These are phyloP conservation scores for Streptopelia turtur DNA, from an alignment of 2,797 vertebrate genomes.

Conservation along the genomic window DNA sequence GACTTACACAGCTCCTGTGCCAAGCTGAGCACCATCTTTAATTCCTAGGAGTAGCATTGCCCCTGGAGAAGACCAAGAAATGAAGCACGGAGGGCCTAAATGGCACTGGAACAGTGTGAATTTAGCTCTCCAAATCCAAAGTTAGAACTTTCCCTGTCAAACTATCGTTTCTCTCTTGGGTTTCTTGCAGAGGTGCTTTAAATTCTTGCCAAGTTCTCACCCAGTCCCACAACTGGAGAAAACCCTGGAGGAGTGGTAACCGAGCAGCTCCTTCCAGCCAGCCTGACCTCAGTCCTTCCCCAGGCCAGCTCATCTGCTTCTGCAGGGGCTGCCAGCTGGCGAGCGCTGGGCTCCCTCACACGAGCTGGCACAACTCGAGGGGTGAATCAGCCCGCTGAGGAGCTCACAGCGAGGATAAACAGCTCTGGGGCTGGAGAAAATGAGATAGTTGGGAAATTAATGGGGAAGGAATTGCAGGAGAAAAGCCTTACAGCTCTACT, in stretches of 20 bases:
- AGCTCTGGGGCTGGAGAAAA: constrained; percentile 47
- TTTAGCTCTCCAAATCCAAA: not conserved
- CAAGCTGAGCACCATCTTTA: not conserved
- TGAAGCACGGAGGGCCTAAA: not conserved
- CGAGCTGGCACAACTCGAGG: constrained; percentile 41
- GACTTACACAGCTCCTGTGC: not conserved
- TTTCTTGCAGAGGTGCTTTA: not conserved
- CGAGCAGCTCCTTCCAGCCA: not conserved
- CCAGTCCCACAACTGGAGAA: not conserved
- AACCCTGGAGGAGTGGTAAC: constrained; percentile 5
- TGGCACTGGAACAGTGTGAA: not conserved
- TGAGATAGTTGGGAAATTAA: constrained; percentile 2
- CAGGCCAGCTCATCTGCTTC: constrained; percentile 37
- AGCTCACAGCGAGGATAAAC: constrained; percentile 55
- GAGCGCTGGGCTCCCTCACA: not conserved
- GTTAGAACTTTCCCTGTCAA: not conserved
- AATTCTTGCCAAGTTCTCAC: not conserved
- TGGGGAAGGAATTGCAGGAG: constrained; percentile 38
- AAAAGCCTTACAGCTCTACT: not conserved
- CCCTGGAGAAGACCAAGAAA: not conserved
- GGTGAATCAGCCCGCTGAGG: constrained; percentile 33
- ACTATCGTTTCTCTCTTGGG: not conserved
- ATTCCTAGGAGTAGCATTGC: not conserved
- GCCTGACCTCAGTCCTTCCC: constrained; percentile 28
- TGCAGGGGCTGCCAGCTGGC: constrained; percentile 58